Evolutionary conservation across 1,140 invertebrate species (phyloP).

Genomic region (Drosophila mojavensis): DNA sequence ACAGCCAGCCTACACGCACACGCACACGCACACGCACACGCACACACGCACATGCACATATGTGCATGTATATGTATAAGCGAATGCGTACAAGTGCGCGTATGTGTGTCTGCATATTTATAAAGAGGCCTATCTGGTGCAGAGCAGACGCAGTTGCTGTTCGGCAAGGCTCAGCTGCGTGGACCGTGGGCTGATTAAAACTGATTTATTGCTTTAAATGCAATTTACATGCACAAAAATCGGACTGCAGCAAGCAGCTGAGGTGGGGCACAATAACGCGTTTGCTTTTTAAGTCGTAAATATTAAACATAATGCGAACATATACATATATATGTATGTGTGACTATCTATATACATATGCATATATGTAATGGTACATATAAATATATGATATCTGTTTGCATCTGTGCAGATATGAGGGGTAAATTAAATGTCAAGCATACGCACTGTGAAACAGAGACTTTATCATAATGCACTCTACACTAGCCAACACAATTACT

Average conservation of each 20-base stretch:
- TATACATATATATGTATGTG: neutral
- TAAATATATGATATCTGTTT: neutral
- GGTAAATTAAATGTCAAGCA: slow-evolving; percentile 43
- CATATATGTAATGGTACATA: neutral
- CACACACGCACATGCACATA: neutral
- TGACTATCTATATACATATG: neutral
- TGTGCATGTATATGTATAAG: neutral
- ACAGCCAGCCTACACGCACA: slow-evolving; percentile 9
- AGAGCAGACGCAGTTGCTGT: slow-evolving; percentile 44
- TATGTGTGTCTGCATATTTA: slow-evolving; percentile 15
- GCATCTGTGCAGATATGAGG: neutral
- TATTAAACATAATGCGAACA: slow-evolving; percentile 33
- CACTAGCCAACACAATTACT: too few relatives aligned
- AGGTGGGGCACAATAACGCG: slow-evolving; percentile 26
- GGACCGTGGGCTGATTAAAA: slow-evolving; percentile 74
- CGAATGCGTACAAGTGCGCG: neutral
- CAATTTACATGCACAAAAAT: slow-evolving; percentile 79
- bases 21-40: neutral
- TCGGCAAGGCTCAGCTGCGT: slow-evolving; percentile 62
- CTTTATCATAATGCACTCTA: slow-evolving; percentile 37
- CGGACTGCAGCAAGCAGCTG: slow-evolving; percentile 43
- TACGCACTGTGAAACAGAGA: slow-evolving; percentile 42
- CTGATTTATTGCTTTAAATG: slow-evolving; percentile 81
- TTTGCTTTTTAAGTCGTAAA: slow-evolving; percentile 54
- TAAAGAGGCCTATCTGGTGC: slow-evolving; percentile 43